These are phyloP conservation scores for Esox masquinongy DNA, from an alignment of 2,797 vertebrate genomes.

Conservation along the genomic window DNA sequence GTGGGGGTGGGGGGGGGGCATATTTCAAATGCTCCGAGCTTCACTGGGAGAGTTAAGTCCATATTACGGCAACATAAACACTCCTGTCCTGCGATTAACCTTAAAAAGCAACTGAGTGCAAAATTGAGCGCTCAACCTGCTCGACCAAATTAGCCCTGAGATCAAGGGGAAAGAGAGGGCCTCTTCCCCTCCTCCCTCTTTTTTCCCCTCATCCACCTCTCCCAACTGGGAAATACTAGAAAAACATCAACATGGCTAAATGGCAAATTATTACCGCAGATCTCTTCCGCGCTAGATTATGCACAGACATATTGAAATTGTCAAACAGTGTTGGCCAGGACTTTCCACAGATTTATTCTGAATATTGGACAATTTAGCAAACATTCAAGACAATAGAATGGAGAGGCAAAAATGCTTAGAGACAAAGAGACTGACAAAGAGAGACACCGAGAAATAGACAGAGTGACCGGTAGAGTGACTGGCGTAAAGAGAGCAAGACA, in stretches of 20 bases:
- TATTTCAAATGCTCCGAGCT: constrained; percentile 70
- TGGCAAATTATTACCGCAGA: constrained; percentile 70
- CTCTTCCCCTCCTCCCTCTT: constrained; percentile 30
- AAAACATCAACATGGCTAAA: constrained; percentile 73
- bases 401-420: constrained; percentile 44
- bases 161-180: constrained; percentile 45
- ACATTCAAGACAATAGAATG: constrained; percentile 67
- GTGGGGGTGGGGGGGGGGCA: constrained; percentile 33
- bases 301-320: constrained; percentile 67
- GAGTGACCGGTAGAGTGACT: constrained; percentile 63
- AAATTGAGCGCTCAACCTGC: constrained; percentile 71
- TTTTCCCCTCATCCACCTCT: constrained; percentile 55
- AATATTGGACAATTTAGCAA: constrained; percentile 63
- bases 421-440: constrained; percentile 31
- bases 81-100: constrained; percentile 78
- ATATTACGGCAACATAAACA: constrained; percentile 77
- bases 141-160: constrained; percentile 70
- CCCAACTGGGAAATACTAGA: constrained; percentile 66
- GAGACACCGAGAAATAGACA: constrained; percentile 35
- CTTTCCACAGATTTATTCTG: constrained; percentile 56
- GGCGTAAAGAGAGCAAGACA: constrained; percentile 41
- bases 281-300: constrained; percentile 50
- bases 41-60: constrained; percentile 67
- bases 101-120: constrained; percentile 70
- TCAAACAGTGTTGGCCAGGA: constrained; percentile 57